phyloP scores from a whole-genome alignment of 37 sponge, comb jelly and placozoan species.

The Chondrilla cf. caribensis region DNA sequence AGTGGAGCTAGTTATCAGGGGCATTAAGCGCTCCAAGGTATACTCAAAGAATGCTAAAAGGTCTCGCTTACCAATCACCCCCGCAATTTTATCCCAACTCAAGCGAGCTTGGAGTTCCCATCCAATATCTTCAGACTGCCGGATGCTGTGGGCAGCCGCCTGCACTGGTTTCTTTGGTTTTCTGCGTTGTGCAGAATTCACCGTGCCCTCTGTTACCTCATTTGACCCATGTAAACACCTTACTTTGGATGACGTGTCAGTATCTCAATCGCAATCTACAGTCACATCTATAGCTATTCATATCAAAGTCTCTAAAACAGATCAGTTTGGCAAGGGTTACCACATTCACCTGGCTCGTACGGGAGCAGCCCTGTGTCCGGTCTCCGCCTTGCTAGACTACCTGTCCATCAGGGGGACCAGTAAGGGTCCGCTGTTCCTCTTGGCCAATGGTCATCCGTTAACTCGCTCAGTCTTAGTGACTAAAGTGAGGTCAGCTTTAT shows the following conservation, averaged over 20 bases:
- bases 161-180: conserved; percentile 17
- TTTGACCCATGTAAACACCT: background rate
- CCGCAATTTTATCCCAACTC: background rate
- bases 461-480: background rate
- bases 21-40: background rate
- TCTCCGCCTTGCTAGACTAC: background rate
- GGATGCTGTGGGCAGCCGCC: conserved; percentile 27
- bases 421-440: background rate
- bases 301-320: background rate
- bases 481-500: background rate
- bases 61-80: conserved; percentile 8
- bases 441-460: background rate
- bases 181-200: conserved; percentile 17
- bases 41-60: background rate
- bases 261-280: background rate
- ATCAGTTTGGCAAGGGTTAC: background rate
- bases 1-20: background rate
- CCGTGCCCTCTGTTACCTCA: background rate
- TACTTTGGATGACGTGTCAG: background rate
- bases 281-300: background rate
- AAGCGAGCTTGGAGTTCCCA: background rate
- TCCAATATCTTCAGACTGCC: background rate
- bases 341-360: background rate
- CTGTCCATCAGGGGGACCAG: background rate
- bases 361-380: background rate